Evolutionary conservation across 2,113 vertebrate genomes (phyloP).

Genomic region (Stigmatopora nigra): DNA sequence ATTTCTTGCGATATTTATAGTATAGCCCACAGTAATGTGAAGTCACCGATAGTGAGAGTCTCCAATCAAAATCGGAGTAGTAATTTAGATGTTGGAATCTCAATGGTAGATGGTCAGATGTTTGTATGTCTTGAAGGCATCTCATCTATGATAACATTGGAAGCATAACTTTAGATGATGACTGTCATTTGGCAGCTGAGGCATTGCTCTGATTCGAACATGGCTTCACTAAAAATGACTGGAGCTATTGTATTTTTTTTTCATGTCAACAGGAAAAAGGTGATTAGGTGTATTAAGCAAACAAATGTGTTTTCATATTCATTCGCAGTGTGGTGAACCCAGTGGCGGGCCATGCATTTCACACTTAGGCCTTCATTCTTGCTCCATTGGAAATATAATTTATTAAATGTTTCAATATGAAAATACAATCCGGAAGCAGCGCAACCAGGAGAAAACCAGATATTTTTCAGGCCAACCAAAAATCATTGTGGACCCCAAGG

Average conservation of each 20-base stretch:
- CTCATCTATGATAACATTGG: constrained; percentile 12
- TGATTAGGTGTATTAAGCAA: background rate
- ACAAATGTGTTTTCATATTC: background rate
- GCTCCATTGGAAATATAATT: no score
- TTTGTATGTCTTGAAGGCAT: constrained; percentile 23
- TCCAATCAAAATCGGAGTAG: constrained; percentile 24
- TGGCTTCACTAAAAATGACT: background rate
- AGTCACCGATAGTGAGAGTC: constrained; percentile 16
- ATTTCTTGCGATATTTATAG: background rate
- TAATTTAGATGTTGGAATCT: constrained; percentile 20
- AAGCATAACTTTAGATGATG: background rate
- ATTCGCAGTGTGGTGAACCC: background rate
- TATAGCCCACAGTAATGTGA: constrained; percentile 14
- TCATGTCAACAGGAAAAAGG: background rate
- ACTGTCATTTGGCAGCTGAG: background rate
- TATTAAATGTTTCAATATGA: no score
- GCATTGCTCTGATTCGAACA: background rate
- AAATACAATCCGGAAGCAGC: no score
- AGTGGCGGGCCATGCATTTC: no score
- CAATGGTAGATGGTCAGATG: background rate
- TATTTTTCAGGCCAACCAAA: no score
- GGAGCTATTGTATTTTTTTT: background rate
- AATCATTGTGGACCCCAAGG: no score
- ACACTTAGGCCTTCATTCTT: no score
- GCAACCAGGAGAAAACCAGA: no score